Evolutionary conservation across 2,888 invertebrate species (phyloP), one percentile per base, ranked within the genome.

Genomic region (Vanessa cardui): DNA sequence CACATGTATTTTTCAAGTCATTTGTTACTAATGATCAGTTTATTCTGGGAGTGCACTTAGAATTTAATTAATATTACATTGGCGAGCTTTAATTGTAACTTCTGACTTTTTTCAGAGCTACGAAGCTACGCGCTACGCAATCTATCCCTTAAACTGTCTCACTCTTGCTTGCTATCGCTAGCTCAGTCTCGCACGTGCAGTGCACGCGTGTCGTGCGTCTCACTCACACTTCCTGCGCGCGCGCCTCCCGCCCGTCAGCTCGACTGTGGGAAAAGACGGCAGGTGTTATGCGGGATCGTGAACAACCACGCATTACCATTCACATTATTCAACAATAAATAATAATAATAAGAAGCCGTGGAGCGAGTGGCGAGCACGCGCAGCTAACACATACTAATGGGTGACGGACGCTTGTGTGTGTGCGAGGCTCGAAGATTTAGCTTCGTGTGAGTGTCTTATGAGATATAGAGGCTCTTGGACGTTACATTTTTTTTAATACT

Each of bases 201-300:
- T 83, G 82, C 90, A 88, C 88, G 88, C 87, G 84, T 74, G 74
- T 70, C 70, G 70, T 71, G 72, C 77, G 78, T 88, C 89, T 80
- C 88, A 77, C 88, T 79, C 89, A 71, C 77, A 75, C 89, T 88
- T 89, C 89, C 88, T 90, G 89, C 88, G 87, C 89, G 80, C 78
- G 86, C 86, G 88, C 85, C 85, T 83, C 77, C 78, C 80, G 82
- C 80, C 75, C 77, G 80, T 80, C 79, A 82, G 85, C 86, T 80
- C 84, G 90, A 93, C 88, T 93, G 93, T 93, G 93, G 93, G 93
- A 93, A 93, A 93, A 92, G 86, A 89, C 90, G 93, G 94, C 94
- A 94, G 94, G 94, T 94, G 94, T 88, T 92, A 90, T 90, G 93
- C 92, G 91, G 88, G 91, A 92, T 93, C 93, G 93, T 92, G 93